These are phyloP conservation scores for Gnathonemus longibarbis DNA, from an alignment of 2,113 vertebrate species.

Conservation along the genomic window DNA sequence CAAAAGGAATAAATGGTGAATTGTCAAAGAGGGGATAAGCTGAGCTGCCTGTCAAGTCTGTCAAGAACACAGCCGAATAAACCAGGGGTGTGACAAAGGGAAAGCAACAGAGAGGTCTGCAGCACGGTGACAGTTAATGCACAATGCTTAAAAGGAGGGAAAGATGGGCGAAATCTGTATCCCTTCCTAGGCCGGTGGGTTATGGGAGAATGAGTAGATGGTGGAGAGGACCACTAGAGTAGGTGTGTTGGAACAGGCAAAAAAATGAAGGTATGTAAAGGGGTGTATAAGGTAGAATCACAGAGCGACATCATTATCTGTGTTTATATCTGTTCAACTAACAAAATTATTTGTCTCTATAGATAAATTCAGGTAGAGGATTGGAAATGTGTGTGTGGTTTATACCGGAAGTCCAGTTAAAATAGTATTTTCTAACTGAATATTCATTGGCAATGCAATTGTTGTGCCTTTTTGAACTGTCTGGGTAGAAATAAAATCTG, in stretches of 20 bases:
- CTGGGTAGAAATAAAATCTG: neutral
- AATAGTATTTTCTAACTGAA: neutral
- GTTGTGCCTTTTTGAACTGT: neutral
- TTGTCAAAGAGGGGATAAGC: constrained; percentile 5
- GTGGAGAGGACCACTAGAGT: neutral
- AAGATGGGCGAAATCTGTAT: neutral
- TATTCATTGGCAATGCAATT: neutral
- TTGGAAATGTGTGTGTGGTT: neutral
- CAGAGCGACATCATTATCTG: neutral
- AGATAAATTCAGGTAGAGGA: neutral
- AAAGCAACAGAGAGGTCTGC: neutral
- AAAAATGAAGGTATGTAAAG: neutral
- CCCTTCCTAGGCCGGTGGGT: neutral
- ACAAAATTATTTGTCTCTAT: neutral
- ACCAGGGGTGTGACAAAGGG: neutral
- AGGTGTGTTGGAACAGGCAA: neutral
- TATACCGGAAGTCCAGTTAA: neutral
- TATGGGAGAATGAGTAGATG: neutral
- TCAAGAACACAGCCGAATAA: neutral
- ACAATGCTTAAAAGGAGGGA: neutral
- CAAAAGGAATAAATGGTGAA: constrained; percentile 2
- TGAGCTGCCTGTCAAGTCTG: neutral
- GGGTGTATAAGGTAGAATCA: neutral
- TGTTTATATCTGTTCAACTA: neutral
- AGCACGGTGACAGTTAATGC: neutral